Conservation (phyloP, 2,888 invertebrate species). For the Oxystoma pomonae region DNA sequence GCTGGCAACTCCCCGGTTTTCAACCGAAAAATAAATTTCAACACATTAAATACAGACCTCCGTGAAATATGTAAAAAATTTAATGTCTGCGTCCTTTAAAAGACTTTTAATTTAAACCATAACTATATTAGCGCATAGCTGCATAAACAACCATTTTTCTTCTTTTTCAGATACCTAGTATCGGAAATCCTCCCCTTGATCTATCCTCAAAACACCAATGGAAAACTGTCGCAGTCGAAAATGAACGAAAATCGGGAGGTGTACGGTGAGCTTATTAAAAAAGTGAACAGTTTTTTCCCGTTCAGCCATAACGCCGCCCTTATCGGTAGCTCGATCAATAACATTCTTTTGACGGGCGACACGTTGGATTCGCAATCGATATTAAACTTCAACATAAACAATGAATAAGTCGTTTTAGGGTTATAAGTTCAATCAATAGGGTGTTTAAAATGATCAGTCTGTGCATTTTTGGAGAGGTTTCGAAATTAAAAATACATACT, state of each 20-base stretch:
- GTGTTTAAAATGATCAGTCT: too few relatives aligned
- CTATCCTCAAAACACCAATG: conserved; percentile 9
- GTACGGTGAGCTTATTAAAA: conserved; percentile 40
- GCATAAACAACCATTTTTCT: background rate
- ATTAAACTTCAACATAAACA: conserved; percentile 59
- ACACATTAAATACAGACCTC: too few relatives aligned
- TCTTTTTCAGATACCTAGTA: conserved; percentile 28
- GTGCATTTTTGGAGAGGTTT: too few relatives aligned
- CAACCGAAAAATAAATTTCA: too few relatives aligned
- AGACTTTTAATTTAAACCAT: too few relatives aligned
- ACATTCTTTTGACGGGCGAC: conserved; percentile 58
- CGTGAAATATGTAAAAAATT: too few relatives aligned
- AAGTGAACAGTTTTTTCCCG: conserved; percentile 50
- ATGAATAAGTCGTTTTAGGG: conserved; percentile 51
- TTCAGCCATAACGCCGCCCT: conserved; percentile 46
- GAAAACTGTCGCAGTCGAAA: conserved; percentile 30
- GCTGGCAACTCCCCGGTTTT: too few relatives aligned
- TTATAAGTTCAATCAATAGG: too few relatives aligned
- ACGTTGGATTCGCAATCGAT: conserved; percentile 67
- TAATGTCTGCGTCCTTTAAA: too few relatives aligned
- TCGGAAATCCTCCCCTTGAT: conserved; percentile 47
- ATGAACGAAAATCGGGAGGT: conserved; percentile 39
- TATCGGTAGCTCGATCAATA: conserved; percentile 51
- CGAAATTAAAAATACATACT: too few relatives aligned
- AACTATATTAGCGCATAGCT: too few relatives aligned